Conservation (phyloP, 1,140 invertebrate genomes). For the Calephelis virginiensis region DNA sequence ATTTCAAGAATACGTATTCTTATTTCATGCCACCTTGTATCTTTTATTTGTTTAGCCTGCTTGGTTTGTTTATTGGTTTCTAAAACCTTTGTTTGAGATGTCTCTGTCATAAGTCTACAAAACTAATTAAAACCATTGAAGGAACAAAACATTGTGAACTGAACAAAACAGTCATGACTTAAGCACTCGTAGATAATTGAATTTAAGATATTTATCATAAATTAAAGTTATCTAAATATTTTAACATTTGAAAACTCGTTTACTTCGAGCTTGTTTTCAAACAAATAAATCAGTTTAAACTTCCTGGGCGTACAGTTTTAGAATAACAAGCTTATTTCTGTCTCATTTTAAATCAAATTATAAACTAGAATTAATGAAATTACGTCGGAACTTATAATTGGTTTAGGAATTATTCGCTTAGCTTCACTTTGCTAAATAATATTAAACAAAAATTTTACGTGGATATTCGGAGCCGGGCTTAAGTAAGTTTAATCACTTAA, state of each 20-base stretch:
- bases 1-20: too few relatives aligned
- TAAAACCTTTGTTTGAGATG: too few relatives aligned
- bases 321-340: conserved; percentile 12
- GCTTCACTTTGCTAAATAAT: conserved; percentile 1
- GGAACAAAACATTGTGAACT: too few relatives aligned
- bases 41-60: too few relatives aligned
- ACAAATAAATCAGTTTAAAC: conserved; percentile 11
- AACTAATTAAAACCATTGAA: too few relatives aligned
- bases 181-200: neutral
- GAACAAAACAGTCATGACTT: neutral
- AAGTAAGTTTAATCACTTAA: too few relatives aligned
- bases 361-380: conserved; percentile 14
- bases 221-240: conserved; percentile 8
- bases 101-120: too few relatives aligned
- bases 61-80: too few relatives aligned
- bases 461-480: too few relatives aligned
- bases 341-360: conserved; percentile 13
- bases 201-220: neutral
- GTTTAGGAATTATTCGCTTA: conserved; percentile 10
- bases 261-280: neutral
- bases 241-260: conserved; percentile 8
- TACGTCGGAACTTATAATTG: neutral
- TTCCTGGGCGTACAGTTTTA: conserved; percentile 9
- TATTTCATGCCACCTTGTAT: too few relatives aligned
- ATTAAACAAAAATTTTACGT: too few relatives aligned